phyloP scores from a whole-genome alignment of 2,888 invertebrate species.

The Cephonodes hylas region DNA sequence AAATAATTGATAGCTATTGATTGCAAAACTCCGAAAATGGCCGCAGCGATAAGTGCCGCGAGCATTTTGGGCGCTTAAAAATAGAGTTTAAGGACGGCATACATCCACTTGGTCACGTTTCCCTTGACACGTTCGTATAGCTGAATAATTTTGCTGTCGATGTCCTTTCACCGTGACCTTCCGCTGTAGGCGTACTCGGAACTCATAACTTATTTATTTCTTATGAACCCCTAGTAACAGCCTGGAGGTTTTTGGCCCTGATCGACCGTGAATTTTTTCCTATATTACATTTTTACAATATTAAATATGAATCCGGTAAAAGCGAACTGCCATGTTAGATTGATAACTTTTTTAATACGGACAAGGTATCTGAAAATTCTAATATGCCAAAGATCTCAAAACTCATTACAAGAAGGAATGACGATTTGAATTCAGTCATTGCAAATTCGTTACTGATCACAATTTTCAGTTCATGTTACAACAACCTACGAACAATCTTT shows the following conservation, averaged over 20 bases:
- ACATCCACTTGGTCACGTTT: constrained; percentile 60
- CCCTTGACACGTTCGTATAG: constrained; percentile 51
- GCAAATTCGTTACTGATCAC: no score
- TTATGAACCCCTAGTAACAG: constrained; percentile 4
- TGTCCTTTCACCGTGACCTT: constrained; percentile 59
- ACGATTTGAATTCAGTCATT: no score
- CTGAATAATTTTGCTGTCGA: constrained; percentile 40
- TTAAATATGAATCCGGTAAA: no score
- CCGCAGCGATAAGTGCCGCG: constrained; percentile 23
- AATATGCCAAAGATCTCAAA: no score
- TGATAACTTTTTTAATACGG: no score
- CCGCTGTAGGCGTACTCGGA: constrained; percentile 30
- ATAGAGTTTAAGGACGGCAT: constrained; percentile 25
- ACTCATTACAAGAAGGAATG: no score
- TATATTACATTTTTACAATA: neutral
- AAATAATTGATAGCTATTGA: neutral
- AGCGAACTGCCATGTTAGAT: no score
- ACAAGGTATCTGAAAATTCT: no score
- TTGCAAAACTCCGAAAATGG: neutral
- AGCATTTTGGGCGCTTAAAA: constrained; percentile 30
- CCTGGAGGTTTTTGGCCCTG: neutral
- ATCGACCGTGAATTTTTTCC: constrained; percentile 6
- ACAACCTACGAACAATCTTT: no score
- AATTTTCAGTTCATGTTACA: no score
- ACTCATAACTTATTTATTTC: constrained; percentile 8